These are phyloP conservation scores for Cebus imitator DNA, from an alignment of 2,113 vertebrate genomes.

Conservation along the genomic window DNA sequence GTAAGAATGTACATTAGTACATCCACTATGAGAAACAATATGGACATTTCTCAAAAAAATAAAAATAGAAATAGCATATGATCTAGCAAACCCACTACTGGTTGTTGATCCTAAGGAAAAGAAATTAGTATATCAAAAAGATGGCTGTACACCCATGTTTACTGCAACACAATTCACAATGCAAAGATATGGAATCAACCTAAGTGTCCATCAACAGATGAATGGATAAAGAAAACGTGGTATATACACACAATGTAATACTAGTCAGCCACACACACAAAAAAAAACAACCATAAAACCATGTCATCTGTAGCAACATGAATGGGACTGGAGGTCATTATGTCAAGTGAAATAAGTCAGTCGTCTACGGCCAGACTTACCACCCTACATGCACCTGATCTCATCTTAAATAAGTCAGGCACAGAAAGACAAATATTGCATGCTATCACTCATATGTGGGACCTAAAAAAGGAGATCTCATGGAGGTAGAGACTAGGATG, in stretches of 20 bases:
- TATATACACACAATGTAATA: background rate
- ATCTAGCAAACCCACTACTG: background rate
- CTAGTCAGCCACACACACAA: no score
- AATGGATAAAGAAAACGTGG: background rate
- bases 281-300: background rate
- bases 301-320: background rate
- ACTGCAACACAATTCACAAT: background rate
- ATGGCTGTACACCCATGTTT: background rate
- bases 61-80: background rate
- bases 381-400: no score
- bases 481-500: background rate
- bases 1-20: background rate
- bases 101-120: background rate
- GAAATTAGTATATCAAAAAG: background rate
- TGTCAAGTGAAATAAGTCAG: background rate
- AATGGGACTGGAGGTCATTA: background rate
- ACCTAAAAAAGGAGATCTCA: background rate
- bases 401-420: background rate
- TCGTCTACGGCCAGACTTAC: no score
- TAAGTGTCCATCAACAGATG: background rate
- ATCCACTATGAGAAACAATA: background rate
- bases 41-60: background rate
- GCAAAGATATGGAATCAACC: background rate
- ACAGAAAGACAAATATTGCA: background rate
- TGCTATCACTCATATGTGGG: background rate